Evolutionary conservation across 2,797 vertebrate species (phyloP).

Genomic region (Xenops minutus): DNA sequence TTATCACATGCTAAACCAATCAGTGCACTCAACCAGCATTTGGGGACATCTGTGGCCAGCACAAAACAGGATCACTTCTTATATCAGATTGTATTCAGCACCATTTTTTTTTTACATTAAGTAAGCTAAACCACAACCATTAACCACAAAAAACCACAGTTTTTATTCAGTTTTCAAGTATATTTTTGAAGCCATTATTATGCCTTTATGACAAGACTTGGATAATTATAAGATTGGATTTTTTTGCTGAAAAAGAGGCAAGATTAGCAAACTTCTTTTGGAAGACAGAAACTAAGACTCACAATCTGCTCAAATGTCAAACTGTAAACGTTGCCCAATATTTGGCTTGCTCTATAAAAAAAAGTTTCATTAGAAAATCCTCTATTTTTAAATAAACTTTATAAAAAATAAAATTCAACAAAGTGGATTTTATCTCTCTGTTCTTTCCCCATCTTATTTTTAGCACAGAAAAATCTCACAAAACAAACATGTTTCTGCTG

Average conservation of each 20-base stretch:
- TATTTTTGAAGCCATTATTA: not conserved
- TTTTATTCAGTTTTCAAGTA: constrained; percentile 41
- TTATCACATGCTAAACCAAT: not conserved
- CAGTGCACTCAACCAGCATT: not conserved
- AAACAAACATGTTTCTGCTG: not conserved
- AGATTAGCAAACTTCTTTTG: constrained; percentile 20
- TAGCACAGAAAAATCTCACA: not conserved
- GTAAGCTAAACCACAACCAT: constrained; percentile 11
- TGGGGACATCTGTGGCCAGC: not conserved
- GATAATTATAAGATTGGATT: not conserved
- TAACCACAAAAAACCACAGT: not conserved
- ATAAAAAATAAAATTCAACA: constrained; percentile 17
- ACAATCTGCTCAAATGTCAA: constrained; percentile 15
- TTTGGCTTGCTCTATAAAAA: not conserved
- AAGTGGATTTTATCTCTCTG: not conserved
- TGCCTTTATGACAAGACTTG: not conserved
- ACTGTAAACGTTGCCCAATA: not conserved
- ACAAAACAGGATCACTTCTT: not conserved
- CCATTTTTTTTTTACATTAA: not conserved
- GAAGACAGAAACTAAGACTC: constrained; percentile 11
- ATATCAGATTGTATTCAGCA: not conserved
- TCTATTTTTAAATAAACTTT: constrained; percentile 41
- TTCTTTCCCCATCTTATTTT: not conserved
- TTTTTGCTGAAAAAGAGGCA: not conserved
- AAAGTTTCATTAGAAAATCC: not conserved